Conservation (phyloP, 2,113 vertebrate species). For the Silurus asotus region DNA sequence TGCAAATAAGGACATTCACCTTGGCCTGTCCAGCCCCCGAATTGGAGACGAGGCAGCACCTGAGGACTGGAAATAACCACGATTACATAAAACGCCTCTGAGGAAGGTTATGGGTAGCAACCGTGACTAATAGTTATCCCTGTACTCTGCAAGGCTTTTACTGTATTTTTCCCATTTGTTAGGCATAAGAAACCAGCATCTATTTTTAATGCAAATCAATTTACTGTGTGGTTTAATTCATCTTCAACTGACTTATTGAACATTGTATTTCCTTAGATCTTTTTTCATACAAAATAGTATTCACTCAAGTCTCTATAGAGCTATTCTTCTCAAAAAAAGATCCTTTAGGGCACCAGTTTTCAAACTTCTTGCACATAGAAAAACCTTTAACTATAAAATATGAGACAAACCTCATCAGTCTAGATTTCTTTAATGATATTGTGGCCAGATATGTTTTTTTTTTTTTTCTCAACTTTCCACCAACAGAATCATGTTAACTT, state of each 20-base stretch:
- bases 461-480: neutral
- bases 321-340: neutral
- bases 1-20: constrained; percentile 44
- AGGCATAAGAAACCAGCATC: neutral
- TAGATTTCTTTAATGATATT: neutral
- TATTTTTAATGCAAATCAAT: neutral
- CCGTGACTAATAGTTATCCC: constrained; percentile 35
- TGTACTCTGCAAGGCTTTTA: neutral
- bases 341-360: neutral
- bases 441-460: neutral
- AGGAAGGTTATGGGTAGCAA: constrained; percentile 38
- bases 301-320: neutral
- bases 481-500: neutral
- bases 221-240: neutral
- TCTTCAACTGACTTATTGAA: neutral
- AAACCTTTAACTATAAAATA: neutral
- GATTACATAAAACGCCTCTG: constrained; percentile 41
- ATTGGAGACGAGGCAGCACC: constrained; percentile 36
- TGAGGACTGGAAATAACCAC: constrained; percentile 39
- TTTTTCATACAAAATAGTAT: neutral
- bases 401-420: neutral
- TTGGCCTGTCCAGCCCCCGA: constrained; percentile 27
- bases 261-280: neutral
- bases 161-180: constrained; percentile 11
- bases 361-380: neutral